These are phyloP conservation scores for Paraplagusia blochii DNA, from an alignment of 2,113 vertebrate genomes.

Conservation along the genomic window DNA sequence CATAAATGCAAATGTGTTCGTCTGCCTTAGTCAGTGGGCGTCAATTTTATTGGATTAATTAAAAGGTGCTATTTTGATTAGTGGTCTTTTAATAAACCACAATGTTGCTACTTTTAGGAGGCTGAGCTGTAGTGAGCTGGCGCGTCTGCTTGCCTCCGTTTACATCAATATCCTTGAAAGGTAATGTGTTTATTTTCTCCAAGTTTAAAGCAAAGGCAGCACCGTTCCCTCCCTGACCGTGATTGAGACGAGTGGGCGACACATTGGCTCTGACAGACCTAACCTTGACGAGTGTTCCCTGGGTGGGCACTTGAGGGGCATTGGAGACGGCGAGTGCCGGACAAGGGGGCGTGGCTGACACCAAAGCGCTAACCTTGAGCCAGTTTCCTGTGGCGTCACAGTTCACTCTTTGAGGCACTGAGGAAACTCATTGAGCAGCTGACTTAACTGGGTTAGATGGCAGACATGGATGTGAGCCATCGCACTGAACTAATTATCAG, in stretches of 20 bases:
- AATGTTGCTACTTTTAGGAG: slow-evolving; percentile 62
- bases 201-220: slow-evolving; percentile 30
- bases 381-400: slow-evolving; percentile 47
- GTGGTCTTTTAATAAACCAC: slow-evolving; percentile 61
- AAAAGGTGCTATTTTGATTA: slow-evolving; percentile 67
- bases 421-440: slow-evolving; percentile 53
- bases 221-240: slow-evolving; percentile 48
- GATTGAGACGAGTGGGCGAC: slow-evolving; percentile 56
- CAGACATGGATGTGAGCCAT: slow-evolving; percentile 55
- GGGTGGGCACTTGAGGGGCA: slow-evolving; percentile 52
- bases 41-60: slow-evolving; percentile 72
- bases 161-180: slow-evolving; percentile 10
- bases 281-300: slow-evolving; percentile 61
- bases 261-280: slow-evolving; percentile 47
- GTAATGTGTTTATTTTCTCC: slow-evolving; percentile 31
- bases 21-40: slow-evolving; percentile 59
- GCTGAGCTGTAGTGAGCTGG: slow-evolving; percentile 43
- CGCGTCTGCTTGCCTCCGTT: slow-evolving; percentile 16
- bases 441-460: slow-evolving; percentile 63
- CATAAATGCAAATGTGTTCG: slow-evolving; percentile 67
- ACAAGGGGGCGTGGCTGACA: slow-evolving; percentile 50
- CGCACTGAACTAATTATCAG: slow-evolving; percentile 64
- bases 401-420: slow-evolving; percentile 46
- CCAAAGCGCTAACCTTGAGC: slow-evolving; percentile 54
- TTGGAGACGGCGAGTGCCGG: slow-evolving; percentile 37